A percentile compares a stretch with the other conserved stretches of the same genome.
These are phyloP conservation scores for Heteronetta atricapilla DNA, from an alignment of 2,113 vertebrate genomes.

Conservation along the genomic window DNA sequence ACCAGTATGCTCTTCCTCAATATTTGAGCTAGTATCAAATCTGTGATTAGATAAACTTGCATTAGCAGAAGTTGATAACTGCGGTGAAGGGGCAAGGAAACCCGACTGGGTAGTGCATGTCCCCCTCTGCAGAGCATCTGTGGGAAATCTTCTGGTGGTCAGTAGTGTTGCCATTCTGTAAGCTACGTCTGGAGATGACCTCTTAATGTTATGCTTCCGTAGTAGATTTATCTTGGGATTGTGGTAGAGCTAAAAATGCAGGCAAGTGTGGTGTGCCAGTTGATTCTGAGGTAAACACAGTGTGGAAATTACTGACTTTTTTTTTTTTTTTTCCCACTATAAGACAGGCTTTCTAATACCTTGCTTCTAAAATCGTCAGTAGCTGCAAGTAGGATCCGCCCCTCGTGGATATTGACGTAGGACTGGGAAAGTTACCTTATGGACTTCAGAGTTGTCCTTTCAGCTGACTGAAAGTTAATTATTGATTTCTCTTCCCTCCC, in stretches of 20 bases:
- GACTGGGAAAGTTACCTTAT: background rate
- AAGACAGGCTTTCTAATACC: background rate
- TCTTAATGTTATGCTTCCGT: background rate
- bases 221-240: background rate
- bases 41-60: background rate
- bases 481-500: conserved; percentile 33
- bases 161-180: background rate
- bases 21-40: background rate
- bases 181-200: background rate
- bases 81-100: background rate
- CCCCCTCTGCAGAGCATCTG: background rate
- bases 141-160: background rate
- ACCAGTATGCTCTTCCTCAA: background rate
- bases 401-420: background rate
- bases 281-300: background rate
- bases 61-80: background rate
- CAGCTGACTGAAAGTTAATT: conserved; percentile 32
- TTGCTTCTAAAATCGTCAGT: background rate
- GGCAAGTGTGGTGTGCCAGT: background rate
- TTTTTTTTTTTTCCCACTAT: background rate
- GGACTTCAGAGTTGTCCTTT: conserved; percentile 41
- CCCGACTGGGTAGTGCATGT: background rate
- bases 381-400: background rate
- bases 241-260: background rate
- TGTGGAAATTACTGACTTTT: background rate